Conservation (phyloP, 2,797 vertebrate species). For the Anableps anableps region DNA sequence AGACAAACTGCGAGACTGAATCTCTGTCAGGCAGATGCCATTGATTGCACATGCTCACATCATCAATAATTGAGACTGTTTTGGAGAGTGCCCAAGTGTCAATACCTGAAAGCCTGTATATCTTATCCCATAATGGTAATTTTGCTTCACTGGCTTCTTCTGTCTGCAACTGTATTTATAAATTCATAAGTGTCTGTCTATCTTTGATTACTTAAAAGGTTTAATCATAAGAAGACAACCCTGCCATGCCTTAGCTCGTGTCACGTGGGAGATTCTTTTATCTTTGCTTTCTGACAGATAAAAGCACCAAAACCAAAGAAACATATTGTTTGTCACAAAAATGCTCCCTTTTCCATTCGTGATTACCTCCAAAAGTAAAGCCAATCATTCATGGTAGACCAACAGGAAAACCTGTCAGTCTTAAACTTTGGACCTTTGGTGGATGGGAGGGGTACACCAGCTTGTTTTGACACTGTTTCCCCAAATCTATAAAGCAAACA, state of each 20-base stretch:
- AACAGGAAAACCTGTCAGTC: slow-evolving; percentile 9
- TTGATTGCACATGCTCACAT: slow-evolving; percentile 59
- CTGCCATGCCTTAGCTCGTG: slow-evolving; percentile 22
- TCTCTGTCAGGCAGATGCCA: slow-evolving; percentile 60
- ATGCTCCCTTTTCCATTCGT: slow-evolving; percentile 38
- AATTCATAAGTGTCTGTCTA: slow-evolving; percentile 39
- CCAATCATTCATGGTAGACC: slow-evolving; percentile 30
- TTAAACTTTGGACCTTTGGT: background rate
- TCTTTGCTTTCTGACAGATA: slow-evolving; percentile 46
- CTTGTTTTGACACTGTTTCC: slow-evolving; percentile 14
- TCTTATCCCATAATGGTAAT: slow-evolving; percentile 50
- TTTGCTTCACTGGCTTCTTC: slow-evolving; percentile 41
- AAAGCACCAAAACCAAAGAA: slow-evolving; percentile 44
- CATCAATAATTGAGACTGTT: slow-evolving; percentile 82
- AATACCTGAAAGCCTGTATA: slow-evolving; percentile 78
- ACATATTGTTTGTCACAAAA: slow-evolving; percentile 53
- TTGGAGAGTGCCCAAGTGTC: slow-evolving; percentile 73
- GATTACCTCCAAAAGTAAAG: slow-evolving; percentile 49
- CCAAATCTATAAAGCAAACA: slow-evolving; percentile 40
- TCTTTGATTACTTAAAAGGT: slow-evolving; percentile 56
- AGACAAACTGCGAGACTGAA: slow-evolving; percentile 41
- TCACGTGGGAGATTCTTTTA: slow-evolving; percentile 38
- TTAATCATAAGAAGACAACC: slow-evolving; percentile 54
- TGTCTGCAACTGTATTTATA: slow-evolving; percentile 44
- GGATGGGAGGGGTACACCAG: background rate